Evolutionary conservation across 1,140 invertebrate genomes (phyloP).

Genomic region (Drosophila saltans): DNA sequence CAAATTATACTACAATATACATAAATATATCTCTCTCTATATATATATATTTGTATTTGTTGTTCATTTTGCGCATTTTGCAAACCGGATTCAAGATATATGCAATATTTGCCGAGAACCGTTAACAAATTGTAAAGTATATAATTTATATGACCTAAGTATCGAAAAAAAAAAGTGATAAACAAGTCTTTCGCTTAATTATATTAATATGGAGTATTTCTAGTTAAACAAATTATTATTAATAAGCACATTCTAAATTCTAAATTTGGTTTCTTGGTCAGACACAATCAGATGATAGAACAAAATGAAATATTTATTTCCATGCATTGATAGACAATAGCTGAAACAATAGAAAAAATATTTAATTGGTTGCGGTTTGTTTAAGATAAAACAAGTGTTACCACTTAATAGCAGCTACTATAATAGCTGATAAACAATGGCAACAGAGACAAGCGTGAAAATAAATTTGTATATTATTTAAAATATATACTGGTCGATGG

Average conservation of each 20-base stretch:
- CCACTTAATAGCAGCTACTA: constrained; percentile 43
- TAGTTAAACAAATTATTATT: too few species aligned
- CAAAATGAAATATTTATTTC: background rate
- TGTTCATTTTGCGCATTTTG: constrained; percentile 45
- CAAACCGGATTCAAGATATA: constrained; percentile 54
- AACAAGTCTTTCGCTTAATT: constrained; percentile 22
- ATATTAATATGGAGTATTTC: background rate
- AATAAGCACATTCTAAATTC: background rate
- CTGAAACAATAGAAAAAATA: constrained; percentile 12
- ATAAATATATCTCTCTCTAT: background rate
- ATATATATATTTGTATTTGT: constrained; percentile 8
- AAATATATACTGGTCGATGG: background rate
- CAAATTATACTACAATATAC: constrained; percentile 18
- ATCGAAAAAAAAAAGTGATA: background rate
- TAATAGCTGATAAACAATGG: constrained; percentile 37
- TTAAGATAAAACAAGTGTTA: constrained; percentile 43
- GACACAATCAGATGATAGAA: background rate
- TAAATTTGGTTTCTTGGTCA: background rate
- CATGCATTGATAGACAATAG: background rate
- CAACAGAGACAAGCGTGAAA: constrained; percentile 41
- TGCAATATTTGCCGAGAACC: constrained; percentile 32
- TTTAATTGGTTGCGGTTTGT: constrained; percentile 30
- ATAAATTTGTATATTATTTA: constrained; percentile 54
- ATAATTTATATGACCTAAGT: constrained; percentile 32
- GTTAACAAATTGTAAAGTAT: constrained; percentile 61